Conservation (phyloP, 1,140 invertebrate species). For the Mycetomoellerius zeteki region DNA sequence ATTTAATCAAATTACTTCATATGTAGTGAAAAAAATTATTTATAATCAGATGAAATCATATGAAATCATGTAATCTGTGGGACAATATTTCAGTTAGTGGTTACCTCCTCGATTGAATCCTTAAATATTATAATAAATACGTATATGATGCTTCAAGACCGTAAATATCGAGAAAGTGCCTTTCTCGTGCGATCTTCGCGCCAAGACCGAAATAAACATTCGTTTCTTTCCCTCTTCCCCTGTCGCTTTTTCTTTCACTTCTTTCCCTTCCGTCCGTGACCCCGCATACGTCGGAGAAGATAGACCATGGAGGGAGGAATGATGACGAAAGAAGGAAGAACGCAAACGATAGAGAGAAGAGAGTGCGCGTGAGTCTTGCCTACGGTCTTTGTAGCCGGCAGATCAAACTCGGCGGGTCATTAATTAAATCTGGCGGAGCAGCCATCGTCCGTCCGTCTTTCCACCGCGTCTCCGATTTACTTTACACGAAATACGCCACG, state of each 20-base stretch:
- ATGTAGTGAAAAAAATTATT: too few relatives aligned
- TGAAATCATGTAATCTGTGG: too few relatives aligned
- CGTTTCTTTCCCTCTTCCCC: constrained; percentile 39
- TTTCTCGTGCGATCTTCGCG: constrained; percentile 58
- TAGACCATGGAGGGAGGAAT: not conserved
- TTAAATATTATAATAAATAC: not conserved
- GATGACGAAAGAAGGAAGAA: constrained; percentile 44
- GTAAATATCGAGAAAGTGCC: constrained; percentile 38
- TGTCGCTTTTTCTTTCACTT: constrained; percentile 44
- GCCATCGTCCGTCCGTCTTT: constrained; percentile 77
- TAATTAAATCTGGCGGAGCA: constrained; percentile 84
- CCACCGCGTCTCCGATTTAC: constrained; percentile 75
- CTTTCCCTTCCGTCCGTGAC: constrained; percentile 20
- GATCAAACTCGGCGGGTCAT: constrained; percentile 85
- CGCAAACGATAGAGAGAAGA: constrained; percentile 52
- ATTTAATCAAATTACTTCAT: too few relatives aligned
- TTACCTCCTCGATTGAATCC: too few relatives aligned
- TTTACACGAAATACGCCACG: constrained; percentile 76
- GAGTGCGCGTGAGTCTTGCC: constrained; percentile 55
- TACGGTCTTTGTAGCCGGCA: constrained; percentile 81
- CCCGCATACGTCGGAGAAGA: constrained; percentile 29
- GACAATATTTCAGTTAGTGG: too few relatives aligned
- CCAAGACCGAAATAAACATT: constrained; percentile 71
- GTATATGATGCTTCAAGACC: not conserved
- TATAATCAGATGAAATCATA: too few relatives aligned